Base-by-base conservation (phyloP, 30 jellyfish, hydroid and myxozoan genomes). In the Hydra vulgaris region DNA sequence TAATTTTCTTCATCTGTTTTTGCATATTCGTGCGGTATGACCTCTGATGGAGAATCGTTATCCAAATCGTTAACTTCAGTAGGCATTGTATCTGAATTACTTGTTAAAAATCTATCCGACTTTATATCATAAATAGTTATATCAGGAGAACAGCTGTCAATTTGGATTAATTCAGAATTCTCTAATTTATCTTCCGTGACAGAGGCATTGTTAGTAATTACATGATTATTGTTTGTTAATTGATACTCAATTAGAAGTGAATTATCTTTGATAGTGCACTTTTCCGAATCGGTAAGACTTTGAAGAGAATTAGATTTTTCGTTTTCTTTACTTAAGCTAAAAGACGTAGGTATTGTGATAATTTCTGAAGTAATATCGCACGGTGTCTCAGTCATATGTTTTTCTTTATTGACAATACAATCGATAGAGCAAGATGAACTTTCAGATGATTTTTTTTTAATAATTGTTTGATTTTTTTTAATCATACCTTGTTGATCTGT, bases 61-160 rank as follows among this genome's bases (percentile, higher is more conserved):
- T 75, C 71, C 71, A 26, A 17, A 12, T 25, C 56, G 83, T 21
- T 21, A n/a, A 21, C 17, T 22, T 75, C 83, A 75, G 23, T 75
- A 22, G n/a, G 52, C 54, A 70, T 25, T 18, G 83, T 23, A 19
- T 75, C 83, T 25, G 71, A 23, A 75, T 70, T 71, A 21, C 67
- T 75, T 25, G 83, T 75, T 26, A 75, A 54, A 25, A n/a, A n/a
- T 75, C 83, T 75, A 25, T 75, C 83, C 26, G 83, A 75, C 16
- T 75, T 66, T 22, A 26, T 75, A 23, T 74, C 25, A 25, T 54
- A 21, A n/a, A 25, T 66, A 75, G 72, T 21, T 26, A 75, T 21
- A 75, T 70, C 83, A 70, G 83, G 83, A 70, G 83, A 75, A 53
- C 76, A 15, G 26, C 54, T 8, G 24, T 40, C 24, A 21, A 75